Base-by-base conservation (phyloP, 2,113 vertebrate species). In the Heterocephalus glaber region DNA sequence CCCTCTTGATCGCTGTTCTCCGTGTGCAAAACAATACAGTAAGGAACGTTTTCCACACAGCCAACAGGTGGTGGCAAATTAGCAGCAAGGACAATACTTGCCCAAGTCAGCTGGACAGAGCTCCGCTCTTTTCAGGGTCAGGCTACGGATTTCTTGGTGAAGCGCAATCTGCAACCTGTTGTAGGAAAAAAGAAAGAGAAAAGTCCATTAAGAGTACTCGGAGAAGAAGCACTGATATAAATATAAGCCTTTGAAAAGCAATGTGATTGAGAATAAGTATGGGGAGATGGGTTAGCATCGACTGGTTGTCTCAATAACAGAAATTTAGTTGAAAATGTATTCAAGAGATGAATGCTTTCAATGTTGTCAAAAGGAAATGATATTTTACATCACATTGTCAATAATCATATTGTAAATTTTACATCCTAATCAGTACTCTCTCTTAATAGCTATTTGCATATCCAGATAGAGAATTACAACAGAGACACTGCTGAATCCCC, bases 1-100 rank as follows among this genome's bases (percentile, higher is more conserved):
- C 98, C 98, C 97, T 98, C 98, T 97, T 97, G 98, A 97, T 97
- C 98, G 97, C 93, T 97, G 98, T 99, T 98, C 97, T 99, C 98
- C 99, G 99, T 99, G 91, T 96, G 97, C 94, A 94, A 94, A 97
- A 86, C 86, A 82, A 92, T 87, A 90, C 85, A 97, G 74, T 2
- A 94, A 82, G 38, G 20, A 97, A 97, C 96, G 98, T 90, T 97
- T 98, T 97, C 93, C 93, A 97, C 97, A 97, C 97, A 98, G 98
- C 97, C 96, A 98, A 97, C 91, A 72, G 96, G 95, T 98, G 98
- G 98, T 98, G 98, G 97, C 97, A 98, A 97, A 94, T 96, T 95
- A 93, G 81, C 83, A 65, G 94, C 49, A 3, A 63, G 88, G 72
- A 92, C 10, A 26, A 85, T 49, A 92, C 74, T 89, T 89, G 92